phyloP scores from a whole-genome alignment of 2,113 vertebrate genomes.

The Gasterosteus nipponicus region DNA sequence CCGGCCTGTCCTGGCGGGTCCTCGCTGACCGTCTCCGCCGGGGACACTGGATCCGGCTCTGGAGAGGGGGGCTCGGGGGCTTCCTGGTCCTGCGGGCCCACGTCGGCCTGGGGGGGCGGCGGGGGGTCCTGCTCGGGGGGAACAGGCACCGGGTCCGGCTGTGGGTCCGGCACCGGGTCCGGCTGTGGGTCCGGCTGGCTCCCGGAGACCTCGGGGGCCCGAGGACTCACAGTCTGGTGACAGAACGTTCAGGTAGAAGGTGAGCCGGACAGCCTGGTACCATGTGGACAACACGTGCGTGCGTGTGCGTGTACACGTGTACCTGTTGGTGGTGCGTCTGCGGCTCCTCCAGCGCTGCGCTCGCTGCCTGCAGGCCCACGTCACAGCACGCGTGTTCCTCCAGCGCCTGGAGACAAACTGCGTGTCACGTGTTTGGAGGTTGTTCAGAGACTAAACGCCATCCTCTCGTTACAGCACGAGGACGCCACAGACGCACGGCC shows the following conservation, averaged over 20 bases:
- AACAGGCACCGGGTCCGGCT: slow-evolving; percentile 47
- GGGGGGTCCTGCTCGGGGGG: slow-evolving; percentile 61
- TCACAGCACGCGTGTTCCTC: slow-evolving; percentile 76
- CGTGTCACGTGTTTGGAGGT: no score
- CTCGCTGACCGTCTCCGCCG: slow-evolving; percentile 35
- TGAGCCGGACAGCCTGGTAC: no score
- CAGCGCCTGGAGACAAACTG: slow-evolving; percentile 74
- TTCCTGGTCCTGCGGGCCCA: slow-evolving; percentile 60
- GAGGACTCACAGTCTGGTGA: slow-evolving; percentile 76
- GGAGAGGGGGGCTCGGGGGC: slow-evolving; percentile 63
- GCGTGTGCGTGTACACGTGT: not conserved
- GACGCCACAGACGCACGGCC: no score
- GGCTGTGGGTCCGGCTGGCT: no score
- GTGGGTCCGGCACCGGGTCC: slow-evolving; percentile 32
- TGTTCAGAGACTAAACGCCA: no score
- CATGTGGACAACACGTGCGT: no score
- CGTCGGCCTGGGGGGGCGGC: slow-evolving; percentile 50
- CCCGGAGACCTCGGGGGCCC: slow-evolving; percentile 65
- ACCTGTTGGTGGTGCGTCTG: slow-evolving; percentile 78
- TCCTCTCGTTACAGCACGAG: no score
- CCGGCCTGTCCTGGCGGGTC: not conserved
- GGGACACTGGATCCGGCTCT: slow-evolving; percentile 48
- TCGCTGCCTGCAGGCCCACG: slow-evolving; percentile 71
- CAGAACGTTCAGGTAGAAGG: not conserved
- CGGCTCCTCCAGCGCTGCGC: slow-evolving; percentile 72